Evolutionary conservation across 1,140 invertebrate species (phyloP).

Genomic region (Mizuhopecten yessoensis): DNA sequence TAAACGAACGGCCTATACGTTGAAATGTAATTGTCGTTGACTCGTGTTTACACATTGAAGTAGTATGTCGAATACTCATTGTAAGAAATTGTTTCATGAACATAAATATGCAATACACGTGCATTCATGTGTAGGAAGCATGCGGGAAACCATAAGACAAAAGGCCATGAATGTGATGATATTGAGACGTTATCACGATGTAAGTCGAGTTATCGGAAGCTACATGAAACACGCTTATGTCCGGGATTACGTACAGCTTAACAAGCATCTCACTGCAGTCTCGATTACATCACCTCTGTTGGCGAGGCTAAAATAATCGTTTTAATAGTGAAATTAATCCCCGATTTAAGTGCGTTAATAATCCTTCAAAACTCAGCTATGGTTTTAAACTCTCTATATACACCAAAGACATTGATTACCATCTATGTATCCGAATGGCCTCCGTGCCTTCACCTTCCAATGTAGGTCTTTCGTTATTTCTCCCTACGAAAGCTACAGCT

Average conservation of each 20-base stretch:
- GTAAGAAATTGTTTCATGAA: neutral
- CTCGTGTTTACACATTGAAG: no score
- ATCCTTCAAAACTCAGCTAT: neutral
- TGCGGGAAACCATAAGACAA: neutral
- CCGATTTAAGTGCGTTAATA: constrained; percentile 32
- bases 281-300: constrained; percentile 26
- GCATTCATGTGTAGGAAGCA: neutral
- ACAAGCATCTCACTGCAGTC: neutral
- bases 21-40: no score
- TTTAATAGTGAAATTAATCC: constrained; percentile 35
- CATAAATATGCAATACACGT: neutral
- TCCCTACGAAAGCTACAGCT: neutral
- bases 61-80: no score
- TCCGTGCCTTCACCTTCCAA: neutral
- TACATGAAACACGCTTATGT: neutral
- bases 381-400: neutral
- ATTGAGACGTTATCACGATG: neutral
- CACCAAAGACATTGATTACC: constrained; percentile 13
- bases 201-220: neutral
- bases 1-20: no score
- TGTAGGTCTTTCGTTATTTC: neutral
- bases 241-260: neutral
- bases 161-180: neutral
- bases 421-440: neutral
- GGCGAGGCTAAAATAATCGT: constrained; percentile 19